Evolutionary conservation across 2,797 vertebrate genomes (phyloP).

Genomic region (Perdix hodgsoniae): DNA sequence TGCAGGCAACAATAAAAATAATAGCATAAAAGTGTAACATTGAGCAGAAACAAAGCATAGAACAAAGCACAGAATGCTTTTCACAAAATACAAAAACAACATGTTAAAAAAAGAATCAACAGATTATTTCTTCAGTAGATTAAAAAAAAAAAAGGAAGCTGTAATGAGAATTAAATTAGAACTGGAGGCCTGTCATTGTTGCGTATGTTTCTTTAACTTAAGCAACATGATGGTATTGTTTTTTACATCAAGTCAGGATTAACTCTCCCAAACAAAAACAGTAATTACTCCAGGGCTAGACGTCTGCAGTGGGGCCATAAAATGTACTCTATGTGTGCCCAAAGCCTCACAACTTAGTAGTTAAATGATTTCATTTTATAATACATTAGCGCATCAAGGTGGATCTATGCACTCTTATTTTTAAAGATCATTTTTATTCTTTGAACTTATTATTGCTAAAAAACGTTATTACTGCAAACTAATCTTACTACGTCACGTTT

Average conservation of each 20-base stretch:
- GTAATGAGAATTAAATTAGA: neutral
- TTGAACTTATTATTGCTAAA: neutral
- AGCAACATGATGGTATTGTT: rapidly evolving
- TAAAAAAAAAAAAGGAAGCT: too few relatives aligned
- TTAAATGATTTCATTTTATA: neutral
- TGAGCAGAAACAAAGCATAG: too few relatives aligned
- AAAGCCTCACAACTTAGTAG: neutral
- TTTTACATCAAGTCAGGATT: neutral
- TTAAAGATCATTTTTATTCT: too few relatives aligned
- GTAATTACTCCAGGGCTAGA: neutral
- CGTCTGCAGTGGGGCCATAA: neutral
- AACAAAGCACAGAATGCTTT: neutral
- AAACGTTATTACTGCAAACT: neutral
- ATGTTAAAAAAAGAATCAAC: too few relatives aligned
- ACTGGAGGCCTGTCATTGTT: neutral
- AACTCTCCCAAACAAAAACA: neutral
- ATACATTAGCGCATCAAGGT: neutral
- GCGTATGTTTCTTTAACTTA: neutral
- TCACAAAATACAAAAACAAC: too few relatives aligned
- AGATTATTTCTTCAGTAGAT: too few relatives aligned
- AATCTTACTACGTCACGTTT: neutral
- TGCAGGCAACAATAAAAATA: neutral
- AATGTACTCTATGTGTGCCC: neutral
- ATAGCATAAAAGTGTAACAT: neutral
- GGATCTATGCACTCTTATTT: neutral